phyloP scores from a whole-genome alignment of 1,140 invertebrate species.

The Heterodera schachtii region DNA sequence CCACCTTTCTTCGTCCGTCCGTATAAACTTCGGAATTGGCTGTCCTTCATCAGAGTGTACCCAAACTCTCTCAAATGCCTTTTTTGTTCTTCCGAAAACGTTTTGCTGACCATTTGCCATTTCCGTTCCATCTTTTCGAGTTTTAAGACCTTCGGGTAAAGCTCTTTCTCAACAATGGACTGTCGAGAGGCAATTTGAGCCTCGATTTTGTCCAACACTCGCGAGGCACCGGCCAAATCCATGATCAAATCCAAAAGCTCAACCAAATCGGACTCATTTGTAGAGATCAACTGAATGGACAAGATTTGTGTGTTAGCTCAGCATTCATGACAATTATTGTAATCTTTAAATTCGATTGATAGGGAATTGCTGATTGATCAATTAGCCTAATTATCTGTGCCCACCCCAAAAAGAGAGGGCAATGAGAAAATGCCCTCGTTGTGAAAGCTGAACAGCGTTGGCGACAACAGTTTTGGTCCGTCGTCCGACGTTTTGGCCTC shows the following conservation, averaged over 20 bases:
- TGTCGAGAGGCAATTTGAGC: conserved; percentile 32
- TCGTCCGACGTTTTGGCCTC: not conserved
- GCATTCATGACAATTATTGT: too few species aligned
- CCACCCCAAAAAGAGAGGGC: conserved; percentile 37
- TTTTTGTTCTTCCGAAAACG: conserved; percentile 11
- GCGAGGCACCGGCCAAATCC: conserved; percentile 34
- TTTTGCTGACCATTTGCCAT: conserved; percentile 23
- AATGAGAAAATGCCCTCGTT: conserved; percentile 38
- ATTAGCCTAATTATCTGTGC: too few species aligned
- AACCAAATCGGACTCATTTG: conserved; percentile 26
- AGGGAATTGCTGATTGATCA: too few species aligned
- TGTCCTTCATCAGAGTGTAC: conserved; percentile 27
- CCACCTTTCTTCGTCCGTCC: conserved; percentile 11
- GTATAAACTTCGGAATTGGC: conserved; percentile 7
- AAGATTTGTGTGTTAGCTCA: too few species aligned
- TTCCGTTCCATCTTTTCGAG: conserved; percentile 32
- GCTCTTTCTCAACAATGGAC: not conserved
- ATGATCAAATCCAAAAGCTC: conserved; percentile 34
- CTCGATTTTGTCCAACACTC: conserved; percentile 31
- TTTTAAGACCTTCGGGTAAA: conserved; percentile 35
- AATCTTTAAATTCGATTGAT: too few species aligned
- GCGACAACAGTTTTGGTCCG: conserved; percentile 27
- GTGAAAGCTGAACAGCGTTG: conserved; percentile 41
- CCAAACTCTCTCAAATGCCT: conserved; percentile 7
- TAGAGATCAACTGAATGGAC: conserved; percentile 31